A percentile compares a stretch with the other conserved stretches of the same genome.
These are phyloP conservation scores for Ascaphus truei DNA, from an alignment of 2,113 vertebrate genomes.

Conservation along the genomic window DNA sequence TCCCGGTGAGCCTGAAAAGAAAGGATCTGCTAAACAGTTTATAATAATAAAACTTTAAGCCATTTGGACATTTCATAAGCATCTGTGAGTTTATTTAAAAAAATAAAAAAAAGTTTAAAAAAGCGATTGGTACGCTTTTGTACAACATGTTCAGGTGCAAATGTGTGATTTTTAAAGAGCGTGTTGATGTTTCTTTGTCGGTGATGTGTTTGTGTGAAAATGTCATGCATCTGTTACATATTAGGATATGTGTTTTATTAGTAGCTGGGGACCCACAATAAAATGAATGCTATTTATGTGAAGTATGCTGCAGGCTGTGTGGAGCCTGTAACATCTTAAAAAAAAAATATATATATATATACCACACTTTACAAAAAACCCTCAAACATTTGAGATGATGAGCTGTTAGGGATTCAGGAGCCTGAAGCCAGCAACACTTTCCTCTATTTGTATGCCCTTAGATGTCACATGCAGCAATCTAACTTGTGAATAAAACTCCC, in stretches of 20 bases:
- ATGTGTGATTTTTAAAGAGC: constrained; percentile 18
- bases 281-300: background rate
- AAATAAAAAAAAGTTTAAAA: background rate
- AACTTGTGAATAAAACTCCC: background rate
- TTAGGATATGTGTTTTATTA: constrained; percentile 16
- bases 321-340: background rate
- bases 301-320: background rate
- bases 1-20: constrained; percentile 3
- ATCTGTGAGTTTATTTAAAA: background rate
- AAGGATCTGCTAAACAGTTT: constrained; percentile 31
- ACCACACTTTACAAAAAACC: background rate
- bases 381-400: background rate
- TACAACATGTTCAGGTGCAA: constrained; percentile 2
- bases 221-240: background rate
- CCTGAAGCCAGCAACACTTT: background rate
- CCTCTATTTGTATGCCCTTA: background rate
- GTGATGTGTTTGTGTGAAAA: constrained; percentile 4
- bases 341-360: background rate
- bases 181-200: background rate
- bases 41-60: background rate
- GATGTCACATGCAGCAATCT: background rate
- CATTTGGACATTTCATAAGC: constrained; percentile 8
- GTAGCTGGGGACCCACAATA: background rate
- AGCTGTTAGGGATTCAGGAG: background rate
- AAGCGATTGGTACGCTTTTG: background rate